Conservation (phyloP, 2,888 invertebrate species). For the Luperina testacea region DNA sequence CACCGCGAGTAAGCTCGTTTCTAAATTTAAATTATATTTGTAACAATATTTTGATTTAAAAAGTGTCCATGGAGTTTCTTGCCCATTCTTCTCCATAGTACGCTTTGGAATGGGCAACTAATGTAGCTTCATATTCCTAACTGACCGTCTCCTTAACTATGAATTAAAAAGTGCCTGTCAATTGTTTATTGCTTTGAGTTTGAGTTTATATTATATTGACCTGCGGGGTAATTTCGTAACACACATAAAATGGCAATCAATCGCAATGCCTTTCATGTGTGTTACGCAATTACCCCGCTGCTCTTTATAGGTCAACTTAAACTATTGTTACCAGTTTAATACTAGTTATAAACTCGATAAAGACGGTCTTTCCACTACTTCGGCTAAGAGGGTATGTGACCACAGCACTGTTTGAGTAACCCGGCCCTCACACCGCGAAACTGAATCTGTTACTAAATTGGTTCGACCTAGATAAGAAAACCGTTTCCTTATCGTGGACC, state of each 20-base stretch:
- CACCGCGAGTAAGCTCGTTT: neutral
- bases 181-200: neutral
- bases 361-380: constrained; percentile 33
- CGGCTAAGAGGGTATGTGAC: constrained; percentile 41
- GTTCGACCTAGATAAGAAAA: constrained; percentile 38
- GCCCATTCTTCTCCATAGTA: no score
- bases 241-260: neutral
- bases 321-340: constrained; percentile 1
- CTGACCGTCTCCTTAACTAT: neutral
- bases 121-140: neutral
- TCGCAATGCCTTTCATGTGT: neutral
- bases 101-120: no score
- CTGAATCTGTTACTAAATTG: constrained; percentile 46
- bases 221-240: neutral
- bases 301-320: constrained; percentile 2
- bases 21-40: neutral
- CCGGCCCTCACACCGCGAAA: constrained; percentile 23
- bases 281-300: neutral
- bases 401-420: constrained; percentile 39
- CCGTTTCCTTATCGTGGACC: constrained; percentile 14
- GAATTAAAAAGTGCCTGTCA: neutral
- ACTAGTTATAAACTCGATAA: constrained; percentile 20
- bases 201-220: neutral
- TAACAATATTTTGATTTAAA: neutral
- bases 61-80: neutral